phyloP scores from a whole-genome alignment of 2,113 vertebrate genomes.

The Merops nubicus region DNA sequence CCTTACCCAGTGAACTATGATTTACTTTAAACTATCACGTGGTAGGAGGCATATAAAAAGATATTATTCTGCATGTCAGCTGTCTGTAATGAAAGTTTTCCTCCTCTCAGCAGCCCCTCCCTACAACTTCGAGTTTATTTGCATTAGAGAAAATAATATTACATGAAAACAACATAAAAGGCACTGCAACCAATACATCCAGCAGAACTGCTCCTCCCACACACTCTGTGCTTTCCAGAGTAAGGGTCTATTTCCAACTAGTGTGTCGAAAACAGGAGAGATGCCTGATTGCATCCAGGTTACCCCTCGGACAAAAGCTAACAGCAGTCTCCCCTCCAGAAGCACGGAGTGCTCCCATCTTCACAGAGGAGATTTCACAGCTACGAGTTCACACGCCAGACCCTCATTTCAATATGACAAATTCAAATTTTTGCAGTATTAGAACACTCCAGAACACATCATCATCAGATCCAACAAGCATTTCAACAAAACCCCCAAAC shows the following conservation, averaged over 20 bases:
- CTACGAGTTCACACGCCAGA: background rate
- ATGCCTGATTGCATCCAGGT: background rate
- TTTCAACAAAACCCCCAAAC: background rate
- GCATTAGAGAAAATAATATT: background rate
- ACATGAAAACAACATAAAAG: slow-evolving; percentile 37
- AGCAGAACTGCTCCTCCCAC: slow-evolving; percentile 11
- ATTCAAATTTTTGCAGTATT: background rate
- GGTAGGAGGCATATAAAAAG: slow-evolving; percentile 7
- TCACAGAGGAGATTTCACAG: background rate
- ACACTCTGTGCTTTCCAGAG: background rate
- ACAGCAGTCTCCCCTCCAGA: accelerated
- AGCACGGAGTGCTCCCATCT: background rate
- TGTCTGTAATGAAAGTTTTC: slow-evolving; percentile 36
- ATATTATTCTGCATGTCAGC: slow-evolving; percentile 18
- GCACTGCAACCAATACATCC: background rate
- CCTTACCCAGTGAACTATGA: slow-evolving; percentile 36
- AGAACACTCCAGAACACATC: background rate
- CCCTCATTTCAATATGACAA: background rate
- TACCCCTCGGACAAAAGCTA: background rate
- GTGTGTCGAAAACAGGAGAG: background rate
- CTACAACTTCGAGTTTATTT: slow-evolving; percentile 16
- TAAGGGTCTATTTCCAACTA: background rate
- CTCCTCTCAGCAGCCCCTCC: slow-evolving; percentile 27
- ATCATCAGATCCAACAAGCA: background rate
- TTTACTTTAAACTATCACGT: slow-evolving; percentile 31